These are phyloP conservation scores for Litocranius walleri DNA, from an alignment of 2,113 vertebrate species.

Conservation along the genomic window DNA sequence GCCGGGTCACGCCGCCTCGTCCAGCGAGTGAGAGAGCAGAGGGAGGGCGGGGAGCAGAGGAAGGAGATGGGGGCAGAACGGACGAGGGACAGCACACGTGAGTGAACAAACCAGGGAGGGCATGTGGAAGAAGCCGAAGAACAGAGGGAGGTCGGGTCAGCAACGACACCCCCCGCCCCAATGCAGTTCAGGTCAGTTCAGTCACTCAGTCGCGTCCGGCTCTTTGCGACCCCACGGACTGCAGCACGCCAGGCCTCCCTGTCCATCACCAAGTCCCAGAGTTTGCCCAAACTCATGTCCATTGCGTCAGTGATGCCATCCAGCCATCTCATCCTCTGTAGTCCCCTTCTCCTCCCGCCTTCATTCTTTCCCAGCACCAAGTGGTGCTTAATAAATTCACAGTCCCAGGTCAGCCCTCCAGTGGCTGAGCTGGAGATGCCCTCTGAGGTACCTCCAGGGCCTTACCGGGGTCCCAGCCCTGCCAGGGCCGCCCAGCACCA, in stretches of 20 bases:
- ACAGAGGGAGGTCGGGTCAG: rapidly evolving
- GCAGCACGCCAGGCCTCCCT: neutral
- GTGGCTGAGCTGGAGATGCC: neutral
- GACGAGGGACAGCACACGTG: neutral
- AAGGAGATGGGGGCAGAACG: neutral
- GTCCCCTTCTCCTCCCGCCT: neutral
- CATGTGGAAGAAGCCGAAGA: rapidly evolving
- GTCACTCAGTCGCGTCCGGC: rapidly evolving
- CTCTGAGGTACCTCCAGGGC: neutral
- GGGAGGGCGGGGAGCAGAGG: neutral
- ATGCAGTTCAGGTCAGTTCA: neutral
- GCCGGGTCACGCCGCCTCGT: neutral
- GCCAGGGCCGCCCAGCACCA: neutral
- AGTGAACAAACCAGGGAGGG: neutral
- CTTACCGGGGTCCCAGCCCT: neutral
- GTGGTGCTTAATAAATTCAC: neutral
- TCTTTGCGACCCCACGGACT: neutral
- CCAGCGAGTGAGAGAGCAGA: rapidly evolving
- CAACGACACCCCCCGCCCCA: neutral
- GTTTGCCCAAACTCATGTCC: neutral
- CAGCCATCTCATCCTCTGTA: neutral
- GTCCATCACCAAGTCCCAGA: neutral
- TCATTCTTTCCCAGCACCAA: neutral
- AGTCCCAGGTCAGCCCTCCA: neutral
- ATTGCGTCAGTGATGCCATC: neutral